A percentile compares a stretch with the other conserved stretches of the same genome.
Conservation (phyloP, 2,888 invertebrate genomes). For the Xanthostigma xanthostigma region DNA sequence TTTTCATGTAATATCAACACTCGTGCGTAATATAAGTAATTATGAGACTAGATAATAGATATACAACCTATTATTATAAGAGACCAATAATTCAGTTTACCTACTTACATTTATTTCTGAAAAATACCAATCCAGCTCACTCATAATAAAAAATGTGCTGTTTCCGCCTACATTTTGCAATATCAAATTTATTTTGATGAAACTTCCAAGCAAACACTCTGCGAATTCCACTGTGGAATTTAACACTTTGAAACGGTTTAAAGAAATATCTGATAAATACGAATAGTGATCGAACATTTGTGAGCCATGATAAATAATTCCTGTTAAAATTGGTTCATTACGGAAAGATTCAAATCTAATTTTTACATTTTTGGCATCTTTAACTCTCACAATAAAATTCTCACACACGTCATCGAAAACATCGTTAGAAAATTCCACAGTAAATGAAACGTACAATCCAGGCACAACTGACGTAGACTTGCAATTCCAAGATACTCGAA, state of each 20-base stretch:
- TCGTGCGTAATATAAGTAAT: too few species aligned
- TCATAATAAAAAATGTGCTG: conserved; percentile 29
- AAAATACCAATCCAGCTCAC: conserved; percentile 29
- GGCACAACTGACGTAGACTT: conserved; percentile 20
- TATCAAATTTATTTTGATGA: conserved; percentile 18
- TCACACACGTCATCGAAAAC: conserved; percentile 22
- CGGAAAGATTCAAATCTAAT: conserved; percentile 10
- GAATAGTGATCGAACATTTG: neutral
- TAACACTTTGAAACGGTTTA: conserved; percentile 14
- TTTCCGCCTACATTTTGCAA: conserved; percentile 25
- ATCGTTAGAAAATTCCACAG: conserved; percentile 23
- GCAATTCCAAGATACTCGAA: neutral
- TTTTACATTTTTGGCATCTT: conserved; percentile 18
- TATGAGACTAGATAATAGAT: conserved; percentile 1
- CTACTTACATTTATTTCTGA: conserved; percentile 23
- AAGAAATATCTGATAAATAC: neutral
- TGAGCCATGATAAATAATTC: conserved; percentile 1
- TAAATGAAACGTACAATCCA: conserved; percentile 26
- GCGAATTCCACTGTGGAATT: conserved; percentile 29
- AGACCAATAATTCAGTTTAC: neutral
- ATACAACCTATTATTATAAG: conserved; percentile 7
- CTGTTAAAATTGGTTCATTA: neutral
- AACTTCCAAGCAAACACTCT: conserved; percentile 26
- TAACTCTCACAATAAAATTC: conserved; percentile 20
- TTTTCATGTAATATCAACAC: too few species aligned